Conservation (phyloP, 2,888 invertebrate genomes). For the Coleophora deauratella region DNA sequence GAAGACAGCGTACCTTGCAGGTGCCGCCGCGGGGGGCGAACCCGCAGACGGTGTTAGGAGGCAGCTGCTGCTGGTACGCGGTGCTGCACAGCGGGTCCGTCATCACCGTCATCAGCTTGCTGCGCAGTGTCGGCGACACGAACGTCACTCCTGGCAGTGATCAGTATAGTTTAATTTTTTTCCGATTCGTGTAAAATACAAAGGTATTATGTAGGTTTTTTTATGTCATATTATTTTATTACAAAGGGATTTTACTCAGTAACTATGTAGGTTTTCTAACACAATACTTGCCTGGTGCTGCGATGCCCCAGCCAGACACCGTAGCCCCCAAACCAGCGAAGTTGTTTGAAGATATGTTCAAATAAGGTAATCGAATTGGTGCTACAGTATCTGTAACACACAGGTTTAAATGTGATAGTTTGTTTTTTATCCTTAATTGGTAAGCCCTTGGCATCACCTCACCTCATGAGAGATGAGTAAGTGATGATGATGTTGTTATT, state of each 20-base stretch:
- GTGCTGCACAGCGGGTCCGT: conserved; percentile 47
- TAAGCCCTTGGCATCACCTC: too few species aligned
- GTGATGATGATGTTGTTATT: too few species aligned
- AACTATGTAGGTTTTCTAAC: too few species aligned
- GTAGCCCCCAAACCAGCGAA: conserved; percentile 49
- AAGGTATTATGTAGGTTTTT: too few species aligned
- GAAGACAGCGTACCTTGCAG: conserved; percentile 64
- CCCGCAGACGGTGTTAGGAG: conserved; percentile 41
- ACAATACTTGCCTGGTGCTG: conserved; percentile 54
- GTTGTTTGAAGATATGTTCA: conserved; percentile 38
- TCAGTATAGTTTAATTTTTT: background rate
- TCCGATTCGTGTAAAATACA: too few species aligned
- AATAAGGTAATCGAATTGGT: conserved; percentile 46
- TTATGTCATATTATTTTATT: too few species aligned
- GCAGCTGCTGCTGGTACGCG: conserved; percentile 40
- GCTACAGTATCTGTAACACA: conserved; percentile 46
- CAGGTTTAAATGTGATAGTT: too few species aligned
- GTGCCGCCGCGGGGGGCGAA: conserved; percentile 40
- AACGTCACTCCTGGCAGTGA: conserved; percentile 44
- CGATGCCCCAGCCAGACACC: conserved; percentile 62
- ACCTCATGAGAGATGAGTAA: too few species aligned
- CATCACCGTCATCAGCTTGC: conserved; percentile 52
- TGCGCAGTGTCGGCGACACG: conserved; percentile 58
- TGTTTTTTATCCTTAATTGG: too few species aligned
- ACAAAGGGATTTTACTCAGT: too few species aligned